Evolutionary conservation across 2,888 invertebrate genomes (phyloP).

Genomic region (Gari tellinella): DNA sequence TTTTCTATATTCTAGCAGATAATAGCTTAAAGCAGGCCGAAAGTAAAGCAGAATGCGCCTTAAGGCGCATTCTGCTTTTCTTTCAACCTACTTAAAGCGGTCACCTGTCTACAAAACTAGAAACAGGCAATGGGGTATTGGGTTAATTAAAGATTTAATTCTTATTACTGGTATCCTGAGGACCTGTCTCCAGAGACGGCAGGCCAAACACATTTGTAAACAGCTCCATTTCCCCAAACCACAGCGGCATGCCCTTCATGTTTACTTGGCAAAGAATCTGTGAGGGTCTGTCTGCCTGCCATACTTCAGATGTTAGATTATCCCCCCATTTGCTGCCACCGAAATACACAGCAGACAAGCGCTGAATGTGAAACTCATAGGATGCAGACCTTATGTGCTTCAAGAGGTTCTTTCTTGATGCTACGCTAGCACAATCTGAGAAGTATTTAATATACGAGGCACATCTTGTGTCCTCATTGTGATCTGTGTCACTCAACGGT

Average conservation of each 20-base stretch:
- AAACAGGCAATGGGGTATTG: no score
- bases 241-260: constrained; percentile 46
- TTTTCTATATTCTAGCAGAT: no score
- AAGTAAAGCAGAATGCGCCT: no score
- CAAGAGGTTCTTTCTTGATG: constrained; percentile 60
- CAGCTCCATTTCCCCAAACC: constrained; percentile 68
- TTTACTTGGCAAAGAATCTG: constrained; percentile 63
- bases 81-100: no score
- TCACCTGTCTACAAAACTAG: no score
- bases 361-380: constrained; percentile 68
- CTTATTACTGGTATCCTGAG: no score
- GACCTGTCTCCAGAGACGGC: constrained; percentile 24
- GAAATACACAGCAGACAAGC: constrained; percentile 67
- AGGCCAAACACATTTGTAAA: constrained; percentile 65
- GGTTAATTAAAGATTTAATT: no score
- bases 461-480: constrained; percentile 66
- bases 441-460: constrained; percentile 73
- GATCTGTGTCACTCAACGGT: constrained; percentile 70
- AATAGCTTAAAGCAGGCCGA: no score
- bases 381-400: constrained; percentile 65
- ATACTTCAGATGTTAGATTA: constrained; percentile 62
- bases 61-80: no score
- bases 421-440: constrained; percentile 71
- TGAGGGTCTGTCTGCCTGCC: constrained; percentile 65
- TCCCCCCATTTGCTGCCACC: constrained; percentile 71